A percentile compares a stretch with the other conserved stretches of the same genome.
These are phyloP conservation scores for Leptobrachium leishanense DNA, from an alignment of 2,113 vertebrate species.

Conservation along the genomic window DNA sequence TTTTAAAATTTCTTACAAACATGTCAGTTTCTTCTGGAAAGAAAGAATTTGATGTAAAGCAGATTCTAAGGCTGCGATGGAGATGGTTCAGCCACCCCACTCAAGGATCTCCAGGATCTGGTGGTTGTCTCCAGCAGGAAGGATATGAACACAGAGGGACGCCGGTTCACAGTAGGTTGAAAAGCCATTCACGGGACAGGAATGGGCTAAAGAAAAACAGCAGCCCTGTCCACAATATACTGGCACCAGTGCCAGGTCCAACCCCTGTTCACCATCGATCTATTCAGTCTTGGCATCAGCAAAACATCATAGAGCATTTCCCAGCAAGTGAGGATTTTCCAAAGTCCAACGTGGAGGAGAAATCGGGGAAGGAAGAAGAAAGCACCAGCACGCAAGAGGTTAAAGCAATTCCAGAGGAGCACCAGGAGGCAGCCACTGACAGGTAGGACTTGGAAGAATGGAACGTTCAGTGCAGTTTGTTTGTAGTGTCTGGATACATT, in stretches of 20 bases:
- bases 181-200: conserved; percentile 89
- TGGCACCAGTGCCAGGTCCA: conserved; percentile 77
- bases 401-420: conserved; percentile 75
- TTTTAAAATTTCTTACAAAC: conserved; percentile 57
- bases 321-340: conserved; percentile 72
- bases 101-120: conserved; percentile 78
- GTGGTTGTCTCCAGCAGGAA: conserved; percentile 90
- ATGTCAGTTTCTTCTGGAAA: conserved; percentile 93
- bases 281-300: conserved; percentile 80
- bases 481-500: no score
- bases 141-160: conserved; percentile 86
- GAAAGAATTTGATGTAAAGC: conserved; percentile 97
- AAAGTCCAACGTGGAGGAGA: conserved; percentile 68
- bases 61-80: conserved; percentile 95
- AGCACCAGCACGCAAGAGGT: conserved; percentile 67
- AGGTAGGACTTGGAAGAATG: conserved; percentile 75
- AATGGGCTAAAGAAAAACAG: conserved; percentile 80
- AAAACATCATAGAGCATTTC: conserved; percentile 77
- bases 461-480: no score
- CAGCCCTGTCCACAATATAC: conserved; percentile 84
- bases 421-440: conserved; percentile 74
- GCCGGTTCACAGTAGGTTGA: conserved; percentile 81
- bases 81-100: conserved; percentile 95
- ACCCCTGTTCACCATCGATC: conserved; percentile 75
- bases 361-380: conserved; percentile 69